Base-by-base conservation (phyloP, 2,113 vertebrate species). In the Cavia aperea region DNA sequence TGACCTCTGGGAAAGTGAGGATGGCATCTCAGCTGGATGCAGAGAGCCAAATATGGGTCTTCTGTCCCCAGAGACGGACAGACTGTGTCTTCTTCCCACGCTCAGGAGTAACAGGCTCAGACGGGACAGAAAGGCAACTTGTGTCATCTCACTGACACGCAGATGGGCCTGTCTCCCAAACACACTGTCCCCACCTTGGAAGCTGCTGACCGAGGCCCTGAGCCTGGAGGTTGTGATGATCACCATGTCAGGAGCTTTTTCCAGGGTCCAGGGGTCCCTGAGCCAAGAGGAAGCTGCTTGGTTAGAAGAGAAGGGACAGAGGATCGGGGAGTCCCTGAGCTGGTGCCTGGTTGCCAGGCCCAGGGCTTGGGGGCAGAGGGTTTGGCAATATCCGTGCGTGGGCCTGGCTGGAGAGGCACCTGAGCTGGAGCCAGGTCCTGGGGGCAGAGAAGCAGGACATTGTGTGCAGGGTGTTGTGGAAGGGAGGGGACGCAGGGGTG, bases 401-500 rank as follows among this genome's bases (percentile, higher is more conserved):
- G 91, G 94, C 92, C 23, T 16, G 9, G 75, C 9, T 92, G 89
- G 72, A 95, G 93, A 94, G 93, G 88, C 92, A 94, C 95, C 93
- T 93, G 93, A 95, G 88, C 49, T 0, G 24, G 70, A 79, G 95
- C 96, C 94, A 95, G 94, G 88, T 85, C 95, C 95, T 2, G 36
- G 92, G 92, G 94, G 90, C 96, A 96, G 96, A 94, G 94, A 96
- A 96, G 94, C 96, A 95, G 96, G 95, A 95, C 23, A 11, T 68
- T 14, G 58, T 31, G 85, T 86, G 63, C 93, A 88, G 70, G 56
- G 75, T 66, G 96, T 95, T 94, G 92, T 68, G 73, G 63, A 15
- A 66, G 54, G 91, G 83, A 29, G 81, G 93, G 94, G 51, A 26
- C 19, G 0, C 0, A 11, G 86, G 65, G 26, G 24, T 11, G 24